Percentiles rank a stretch among this genome's conserved stretches.
Conservation (phyloP, 2,888 invertebrate genomes). For the Epirrhoe tristata region DNA sequence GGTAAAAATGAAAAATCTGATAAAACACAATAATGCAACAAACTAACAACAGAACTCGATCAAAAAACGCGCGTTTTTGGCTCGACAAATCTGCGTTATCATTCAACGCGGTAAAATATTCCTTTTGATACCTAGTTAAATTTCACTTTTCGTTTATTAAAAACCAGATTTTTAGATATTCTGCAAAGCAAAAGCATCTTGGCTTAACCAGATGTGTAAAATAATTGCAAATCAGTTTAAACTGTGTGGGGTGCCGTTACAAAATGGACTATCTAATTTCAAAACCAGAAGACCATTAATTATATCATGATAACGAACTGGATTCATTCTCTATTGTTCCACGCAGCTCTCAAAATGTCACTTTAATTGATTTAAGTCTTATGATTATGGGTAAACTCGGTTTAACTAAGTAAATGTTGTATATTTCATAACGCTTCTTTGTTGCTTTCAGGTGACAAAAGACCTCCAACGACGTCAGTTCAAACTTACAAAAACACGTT, state of each 20-base stretch:
- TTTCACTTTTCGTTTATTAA: no score
- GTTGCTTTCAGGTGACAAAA: not conserved
- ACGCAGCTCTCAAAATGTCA: constrained; percentile 55
- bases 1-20: no score
- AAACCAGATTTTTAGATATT: no score
- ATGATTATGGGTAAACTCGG: constrained; percentile 24
- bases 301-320: constrained; percentile 60
- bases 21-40: no score
- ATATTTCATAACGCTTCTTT: constrained; percentile 10
- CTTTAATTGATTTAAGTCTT: constrained; percentile 56
- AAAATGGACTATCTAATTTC: constrained; percentile 50
- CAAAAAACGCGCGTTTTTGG: no score
- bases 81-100: no score
- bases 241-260: constrained; percentile 33
- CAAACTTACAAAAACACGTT: not conserved
- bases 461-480: constrained; percentile 7
- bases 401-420: constrained; percentile 21
- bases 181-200: not conserved
- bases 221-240: not conserved
- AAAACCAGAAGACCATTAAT: constrained; percentile 58
- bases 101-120: no score
- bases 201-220: not conserved
- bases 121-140: no score
- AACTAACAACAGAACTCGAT: no score
- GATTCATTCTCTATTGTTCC: constrained; percentile 58